Evolutionary conservation across 2,888 invertebrate genomes (phyloP).

Genomic region (Gortyna flavago): DNA sequence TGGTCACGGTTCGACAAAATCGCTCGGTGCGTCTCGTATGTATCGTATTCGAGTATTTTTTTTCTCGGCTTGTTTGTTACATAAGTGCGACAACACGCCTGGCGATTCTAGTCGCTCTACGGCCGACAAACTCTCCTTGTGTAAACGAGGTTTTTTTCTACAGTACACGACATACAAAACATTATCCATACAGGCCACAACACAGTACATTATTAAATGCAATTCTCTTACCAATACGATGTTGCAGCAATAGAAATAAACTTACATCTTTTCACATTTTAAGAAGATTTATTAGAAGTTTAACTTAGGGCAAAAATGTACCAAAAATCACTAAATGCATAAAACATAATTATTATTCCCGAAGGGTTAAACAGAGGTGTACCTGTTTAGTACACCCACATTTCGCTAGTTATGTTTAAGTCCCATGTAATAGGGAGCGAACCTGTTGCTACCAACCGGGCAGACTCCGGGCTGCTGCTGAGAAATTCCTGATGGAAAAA

Average conservation of each 20-base stretch:
- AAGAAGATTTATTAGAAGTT: neutral
- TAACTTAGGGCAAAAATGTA: too few species aligned
- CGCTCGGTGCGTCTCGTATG: too few species aligned
- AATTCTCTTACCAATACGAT: constrained; percentile 1
- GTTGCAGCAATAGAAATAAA: constrained; percentile 20
- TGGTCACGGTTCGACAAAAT: neutral
- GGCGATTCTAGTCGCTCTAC: neutral
- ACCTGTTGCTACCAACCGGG: neutral
- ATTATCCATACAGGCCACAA: constrained; percentile 7
- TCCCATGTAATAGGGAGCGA: neutral
- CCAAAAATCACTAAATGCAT: neutral
- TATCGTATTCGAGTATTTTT: neutral
- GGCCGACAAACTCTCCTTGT: neutral
- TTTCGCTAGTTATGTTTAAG: neutral
- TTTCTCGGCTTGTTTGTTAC: neutral
- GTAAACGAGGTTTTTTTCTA: neutral
- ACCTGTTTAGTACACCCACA: neutral
- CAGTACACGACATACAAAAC: neutral
- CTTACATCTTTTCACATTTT: constrained; percentile 1
- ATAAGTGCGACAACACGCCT: neutral
- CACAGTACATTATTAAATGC: neutral
- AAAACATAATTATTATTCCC: neutral
- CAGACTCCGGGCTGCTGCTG: neutral
- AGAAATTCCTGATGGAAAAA: neutral
- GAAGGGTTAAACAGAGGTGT: neutral